Percentiles rank a stretch among this genome's conserved stretches.
Evolutionary conservation across 2,888 invertebrate species (phyloP).

Genomic region (Octodonta nipae): DNA sequence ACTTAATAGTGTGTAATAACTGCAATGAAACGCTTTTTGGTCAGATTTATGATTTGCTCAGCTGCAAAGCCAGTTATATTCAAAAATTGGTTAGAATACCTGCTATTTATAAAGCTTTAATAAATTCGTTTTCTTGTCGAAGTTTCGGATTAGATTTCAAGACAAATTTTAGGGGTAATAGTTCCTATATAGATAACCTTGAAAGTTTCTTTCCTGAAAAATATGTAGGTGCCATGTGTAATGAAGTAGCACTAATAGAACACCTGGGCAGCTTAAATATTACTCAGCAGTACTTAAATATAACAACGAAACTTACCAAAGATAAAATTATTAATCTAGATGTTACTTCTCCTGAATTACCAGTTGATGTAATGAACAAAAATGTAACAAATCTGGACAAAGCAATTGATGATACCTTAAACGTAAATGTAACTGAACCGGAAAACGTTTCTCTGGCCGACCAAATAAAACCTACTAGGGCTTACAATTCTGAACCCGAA

Average conservation of each 20-base stretch:
- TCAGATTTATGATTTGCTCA: conserved; percentile 57
- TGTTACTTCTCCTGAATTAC: conserved; percentile 1
- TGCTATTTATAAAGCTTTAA: conserved; percentile 48
- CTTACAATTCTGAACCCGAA: background rate
- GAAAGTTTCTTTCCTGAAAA: conserved; percentile 51
- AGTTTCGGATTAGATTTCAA: conserved; percentile 49
- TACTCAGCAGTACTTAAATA: conserved; percentile 35
- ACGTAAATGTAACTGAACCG: background rate
- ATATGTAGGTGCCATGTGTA: conserved; percentile 66
- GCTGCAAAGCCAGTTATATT: conserved; percentile 52
- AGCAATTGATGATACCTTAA: background rate
- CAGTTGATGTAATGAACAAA: background rate
- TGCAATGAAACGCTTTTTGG: conserved; percentile 59
- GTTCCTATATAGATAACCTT: conserved; percentile 19
- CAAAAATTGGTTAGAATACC: conserved; percentile 46
- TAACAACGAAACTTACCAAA: conserved; percentile 16
- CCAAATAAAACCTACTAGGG: conserved; percentile 35
- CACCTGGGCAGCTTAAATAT: conserved; percentile 53
- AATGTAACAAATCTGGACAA: background rate
- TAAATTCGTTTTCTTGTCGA: conserved; percentile 47
- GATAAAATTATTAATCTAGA: conserved; percentile 16
- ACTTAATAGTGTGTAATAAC: conserved; percentile 59
- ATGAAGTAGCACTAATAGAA: conserved; percentile 54
- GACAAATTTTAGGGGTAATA: conserved; percentile 24
- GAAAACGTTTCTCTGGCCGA: conserved; percentile 14